phyloP scores from a whole-genome alignment of 2,113 vertebrate genomes.

The Prinia subflava region DNA sequence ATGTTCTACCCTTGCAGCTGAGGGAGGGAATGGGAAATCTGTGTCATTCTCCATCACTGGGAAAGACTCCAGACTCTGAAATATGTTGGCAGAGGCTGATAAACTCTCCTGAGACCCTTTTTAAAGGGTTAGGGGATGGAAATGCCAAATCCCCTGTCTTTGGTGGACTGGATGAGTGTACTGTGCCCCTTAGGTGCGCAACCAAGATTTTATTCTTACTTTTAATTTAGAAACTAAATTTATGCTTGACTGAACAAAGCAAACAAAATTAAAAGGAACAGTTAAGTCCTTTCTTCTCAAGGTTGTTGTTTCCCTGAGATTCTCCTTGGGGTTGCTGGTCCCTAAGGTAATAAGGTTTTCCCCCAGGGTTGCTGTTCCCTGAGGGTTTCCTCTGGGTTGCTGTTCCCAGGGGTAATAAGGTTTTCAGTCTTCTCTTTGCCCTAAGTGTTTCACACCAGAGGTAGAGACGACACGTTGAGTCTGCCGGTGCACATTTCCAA shows the following conservation, averaged over 20 bases:
- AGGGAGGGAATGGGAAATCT: neutral
- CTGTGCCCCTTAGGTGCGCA: rapidly evolving
- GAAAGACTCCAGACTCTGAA: neutral
- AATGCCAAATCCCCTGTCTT: neutral
- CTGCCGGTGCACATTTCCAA: no score
- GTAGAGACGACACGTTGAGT: no score
- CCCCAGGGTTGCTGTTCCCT: no score
- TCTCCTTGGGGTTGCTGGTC: no score
- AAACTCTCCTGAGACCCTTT: neutral
- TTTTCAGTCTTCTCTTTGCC: no score
- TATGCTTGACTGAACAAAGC: neutral
- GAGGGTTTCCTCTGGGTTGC: no score
- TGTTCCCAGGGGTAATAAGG: no score
- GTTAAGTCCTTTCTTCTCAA: neutral
- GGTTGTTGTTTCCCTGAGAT: no score
- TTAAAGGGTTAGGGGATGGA: neutral
- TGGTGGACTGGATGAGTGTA: neutral
- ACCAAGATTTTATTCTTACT: neutral
- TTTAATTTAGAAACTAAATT: neutral
- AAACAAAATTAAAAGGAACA: neutral
- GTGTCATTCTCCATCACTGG: neutral
- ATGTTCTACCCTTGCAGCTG: neutral
- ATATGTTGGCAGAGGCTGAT: rapidly evolving
- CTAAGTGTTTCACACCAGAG: no score
- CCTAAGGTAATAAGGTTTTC: no score